phyloP scores from a whole-genome alignment of 1,140 invertebrate species.

The Drosophila repletoides region DNA sequence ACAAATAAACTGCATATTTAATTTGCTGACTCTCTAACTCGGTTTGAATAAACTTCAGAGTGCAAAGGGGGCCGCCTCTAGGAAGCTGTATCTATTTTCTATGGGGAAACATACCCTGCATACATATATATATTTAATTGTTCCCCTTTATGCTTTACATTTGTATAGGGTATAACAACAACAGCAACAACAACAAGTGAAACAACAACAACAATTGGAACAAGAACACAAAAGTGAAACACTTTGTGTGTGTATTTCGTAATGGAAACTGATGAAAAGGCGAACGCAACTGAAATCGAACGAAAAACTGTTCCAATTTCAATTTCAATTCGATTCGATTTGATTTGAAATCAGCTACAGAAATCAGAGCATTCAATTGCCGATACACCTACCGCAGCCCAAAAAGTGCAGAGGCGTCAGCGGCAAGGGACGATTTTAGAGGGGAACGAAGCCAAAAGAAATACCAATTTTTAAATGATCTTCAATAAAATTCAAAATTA shows the following conservation, averaged over 20 bases:
- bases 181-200: background rate
- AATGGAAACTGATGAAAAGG: conserved; percentile 46
- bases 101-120: no score
- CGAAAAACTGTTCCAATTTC: conserved; percentile 40
- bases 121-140: no score
- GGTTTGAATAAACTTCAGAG: no score
- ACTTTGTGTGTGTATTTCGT: background rate
- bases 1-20: background rate
- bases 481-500: no score
- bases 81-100: no score
- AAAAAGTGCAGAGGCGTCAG: no score
- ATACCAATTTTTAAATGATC: no score
- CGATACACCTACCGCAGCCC: conserved; percentile 3
- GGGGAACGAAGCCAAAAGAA: no score
- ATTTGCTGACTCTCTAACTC: background rate
- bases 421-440: no score
- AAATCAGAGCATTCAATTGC: conserved; percentile 37
- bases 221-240: no score
- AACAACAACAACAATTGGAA: background rate
- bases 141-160: no score
- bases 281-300: conserved; percentile 14
- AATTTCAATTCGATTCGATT: conserved; percentile 41
- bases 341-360: conserved; percentile 31
- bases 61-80: no score
- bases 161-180: conserved; percentile 17